phyloP scores from a whole-genome alignment of 2,888 invertebrate genomes.

The Hypomecis atomaria region DNA sequence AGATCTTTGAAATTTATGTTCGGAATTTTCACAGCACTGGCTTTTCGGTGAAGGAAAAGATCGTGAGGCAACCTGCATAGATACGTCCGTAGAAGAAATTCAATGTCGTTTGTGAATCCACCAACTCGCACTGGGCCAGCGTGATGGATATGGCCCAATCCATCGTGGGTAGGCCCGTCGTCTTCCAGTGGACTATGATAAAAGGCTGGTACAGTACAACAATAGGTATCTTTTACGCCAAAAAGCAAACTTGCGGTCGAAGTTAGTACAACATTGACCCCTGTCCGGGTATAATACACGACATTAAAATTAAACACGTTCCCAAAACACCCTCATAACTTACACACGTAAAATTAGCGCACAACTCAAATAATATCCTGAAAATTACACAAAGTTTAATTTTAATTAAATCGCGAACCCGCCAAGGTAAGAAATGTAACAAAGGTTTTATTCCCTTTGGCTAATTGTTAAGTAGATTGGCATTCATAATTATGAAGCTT shows the following conservation, averaged over 20 bases:
- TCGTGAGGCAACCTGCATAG: too few species aligned
- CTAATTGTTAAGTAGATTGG: conserved; percentile 55
- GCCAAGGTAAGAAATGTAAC: conserved; percentile 47
- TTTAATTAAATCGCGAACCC: conserved; percentile 51
- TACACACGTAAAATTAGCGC: conserved; percentile 23
- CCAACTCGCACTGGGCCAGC: too few species aligned
- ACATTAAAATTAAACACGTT: conserved; percentile 20
- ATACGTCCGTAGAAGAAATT: too few species aligned
- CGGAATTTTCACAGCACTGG: too few species aligned
- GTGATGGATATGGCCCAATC: too few species aligned
- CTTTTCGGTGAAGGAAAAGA: too few species aligned
- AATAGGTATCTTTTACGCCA: background rate
- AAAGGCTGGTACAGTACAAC: background rate
- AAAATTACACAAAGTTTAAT: conserved; percentile 44
- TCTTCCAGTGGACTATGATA: too few species aligned
- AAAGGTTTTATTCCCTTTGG: conserved; percentile 48
- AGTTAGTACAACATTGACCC: conserved; percentile 13
- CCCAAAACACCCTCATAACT: conserved; percentile 19
- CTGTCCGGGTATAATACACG: conserved; percentile 13
- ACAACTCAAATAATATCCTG: conserved; percentile 40
- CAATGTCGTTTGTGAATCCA: too few species aligned
- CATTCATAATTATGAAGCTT: conserved; percentile 53
- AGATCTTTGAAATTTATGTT: too few species aligned
- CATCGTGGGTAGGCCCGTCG: too few species aligned
- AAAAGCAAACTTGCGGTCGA: background rate